Conservation (phyloP, 2,113 vertebrate species). For the Pimephales promelas region DNA sequence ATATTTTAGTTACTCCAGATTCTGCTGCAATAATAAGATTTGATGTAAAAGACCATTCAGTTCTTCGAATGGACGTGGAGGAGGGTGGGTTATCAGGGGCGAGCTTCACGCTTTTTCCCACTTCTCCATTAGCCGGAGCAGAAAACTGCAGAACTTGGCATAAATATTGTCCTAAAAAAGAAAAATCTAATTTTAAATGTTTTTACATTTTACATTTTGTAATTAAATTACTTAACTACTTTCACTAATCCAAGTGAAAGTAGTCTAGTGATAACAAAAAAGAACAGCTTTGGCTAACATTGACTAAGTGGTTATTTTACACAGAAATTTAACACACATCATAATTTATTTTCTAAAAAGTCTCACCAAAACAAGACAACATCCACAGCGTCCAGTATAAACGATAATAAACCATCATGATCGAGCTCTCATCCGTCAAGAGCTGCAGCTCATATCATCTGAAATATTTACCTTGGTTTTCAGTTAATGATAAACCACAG, state of each 20-base stretch:
- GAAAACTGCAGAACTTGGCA: not conserved
- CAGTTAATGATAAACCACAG: constrained; percentile 5
- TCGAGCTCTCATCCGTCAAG: not conserved
- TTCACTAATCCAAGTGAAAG: too few species aligned
- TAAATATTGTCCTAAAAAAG: not conserved
- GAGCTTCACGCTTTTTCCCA: not conserved
- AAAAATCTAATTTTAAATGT: not conserved
- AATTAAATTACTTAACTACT: not conserved
- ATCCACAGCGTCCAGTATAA: constrained; percentile 10
- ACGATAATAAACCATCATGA: not conserved
- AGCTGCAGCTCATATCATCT: not conserved
- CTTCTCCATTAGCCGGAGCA: not conserved
- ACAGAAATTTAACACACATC: not conserved
- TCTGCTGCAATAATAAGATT: rapidly evolving
- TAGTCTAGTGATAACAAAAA: too few species aligned
- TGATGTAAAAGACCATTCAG: not conserved
- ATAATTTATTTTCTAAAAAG: not conserved
- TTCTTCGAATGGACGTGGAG: rapidly evolving
- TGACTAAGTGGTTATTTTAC: not conserved
- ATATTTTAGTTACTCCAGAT: constrained; percentile 33
- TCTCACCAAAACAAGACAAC: not conserved
- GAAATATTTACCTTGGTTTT: not conserved
- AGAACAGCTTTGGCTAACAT: too few species aligned
- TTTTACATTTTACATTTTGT: too few species aligned
- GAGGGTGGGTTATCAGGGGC: not conserved